Percentiles rank a stretch among this genome's conserved stretches.
Evolutionary conservation across 2,797 vertebrate species (phyloP).

Genomic region (Simalia tracyae): DNA sequence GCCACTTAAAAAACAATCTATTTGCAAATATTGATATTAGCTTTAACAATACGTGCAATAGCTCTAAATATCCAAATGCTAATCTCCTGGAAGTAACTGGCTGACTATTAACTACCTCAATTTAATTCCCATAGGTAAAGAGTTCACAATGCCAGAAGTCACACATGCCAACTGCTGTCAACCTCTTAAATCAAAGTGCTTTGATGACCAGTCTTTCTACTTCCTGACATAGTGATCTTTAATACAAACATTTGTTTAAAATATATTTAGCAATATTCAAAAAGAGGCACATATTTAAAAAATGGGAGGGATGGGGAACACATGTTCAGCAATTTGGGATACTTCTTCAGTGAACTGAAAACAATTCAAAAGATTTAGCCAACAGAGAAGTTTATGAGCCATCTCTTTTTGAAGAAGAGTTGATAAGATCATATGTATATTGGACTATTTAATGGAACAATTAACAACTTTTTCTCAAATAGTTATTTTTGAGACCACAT

Average conservation of each 20-base stretch:
- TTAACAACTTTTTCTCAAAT: background rate
- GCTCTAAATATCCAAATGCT: background rate
- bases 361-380: background rate
- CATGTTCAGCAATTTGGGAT: background rate
- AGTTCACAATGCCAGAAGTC: background rate
- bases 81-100: background rate
- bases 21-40: background rate
- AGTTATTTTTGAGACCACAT: background rate
- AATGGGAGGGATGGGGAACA: background rate
- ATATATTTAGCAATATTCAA: background rate
- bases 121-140: background rate
- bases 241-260: background rate
- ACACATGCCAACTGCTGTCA: background rate
- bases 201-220: background rate
- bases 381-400: background rate
- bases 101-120: background rate
- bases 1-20: background rate
- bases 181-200: background rate
- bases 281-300: background rate
- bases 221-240: background rate
- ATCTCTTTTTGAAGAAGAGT: background rate
- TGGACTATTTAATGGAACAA: background rate
- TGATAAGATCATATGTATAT: background rate
- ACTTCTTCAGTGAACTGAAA: background rate
- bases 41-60: background rate